A percentile compares a stretch with the other conserved stretches of the same genome.
Conservation (phyloP, 2,113 vertebrate genomes). For the human (Homo sapiens) region DNA sequence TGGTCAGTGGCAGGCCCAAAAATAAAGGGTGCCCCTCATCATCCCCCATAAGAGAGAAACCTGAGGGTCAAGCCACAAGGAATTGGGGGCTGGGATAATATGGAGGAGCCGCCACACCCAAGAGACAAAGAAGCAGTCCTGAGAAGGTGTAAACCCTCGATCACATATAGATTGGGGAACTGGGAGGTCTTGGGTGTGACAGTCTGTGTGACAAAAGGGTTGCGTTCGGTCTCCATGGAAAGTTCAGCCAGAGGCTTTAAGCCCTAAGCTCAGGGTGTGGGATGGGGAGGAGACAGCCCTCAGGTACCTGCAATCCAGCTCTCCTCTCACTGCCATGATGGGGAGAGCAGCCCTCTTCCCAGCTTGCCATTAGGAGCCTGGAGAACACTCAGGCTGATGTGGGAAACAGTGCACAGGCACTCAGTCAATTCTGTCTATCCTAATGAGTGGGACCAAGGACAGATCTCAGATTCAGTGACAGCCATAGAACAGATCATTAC, state of each 20-base stretch:
- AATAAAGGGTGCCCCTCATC: neutral
- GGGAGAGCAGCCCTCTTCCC: no score
- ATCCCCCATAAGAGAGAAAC: neutral
- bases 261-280: no score
- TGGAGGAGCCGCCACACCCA: neutral
- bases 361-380: no score
- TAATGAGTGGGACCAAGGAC: no score
- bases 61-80: no score
- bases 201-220: neutral
- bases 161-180: rapidly evolving
- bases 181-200: rapidly evolving
- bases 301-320: neutral
- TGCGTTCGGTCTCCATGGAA: neutral
- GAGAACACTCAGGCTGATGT: neutral
- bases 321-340: neutral
- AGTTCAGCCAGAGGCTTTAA: neutral
- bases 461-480: neutral
- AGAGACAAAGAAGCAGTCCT: neutral
- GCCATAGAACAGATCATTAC: neutral
- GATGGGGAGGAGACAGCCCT: no score
- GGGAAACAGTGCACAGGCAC: neutral
- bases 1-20: neutral
- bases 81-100: no score
- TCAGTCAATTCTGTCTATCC: neutral
- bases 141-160: neutral